Base-by-base conservation (phyloP, 1,140 invertebrate genomes). In the Adelges cooleyi region DNA sequence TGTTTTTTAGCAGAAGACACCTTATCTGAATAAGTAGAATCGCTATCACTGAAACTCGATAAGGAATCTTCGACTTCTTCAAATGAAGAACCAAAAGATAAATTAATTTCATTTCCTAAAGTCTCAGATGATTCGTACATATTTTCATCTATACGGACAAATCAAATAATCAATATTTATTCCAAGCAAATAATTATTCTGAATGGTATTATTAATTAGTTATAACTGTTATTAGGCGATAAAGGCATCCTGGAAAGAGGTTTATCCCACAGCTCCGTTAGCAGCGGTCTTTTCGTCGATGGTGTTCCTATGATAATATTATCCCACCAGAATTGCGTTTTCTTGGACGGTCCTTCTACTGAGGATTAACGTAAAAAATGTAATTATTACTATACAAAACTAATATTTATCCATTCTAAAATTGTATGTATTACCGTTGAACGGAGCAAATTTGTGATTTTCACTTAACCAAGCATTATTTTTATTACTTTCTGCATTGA, bases 61-160 rank as follows among this genome's bases (percentile, higher is more conserved):
- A 62, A 48, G 0, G 56, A 62, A 62, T 62, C 56, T 27, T 62
- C 56, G 6, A 62, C 56, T 33, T 62, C 56, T 62, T 62, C 56
- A 29, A 62, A 62, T 5, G 56, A 62, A 11, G 56, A 62, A 6
- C 56, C 56, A 17, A 62, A 62, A 10, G 56, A 48, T 1, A 18
- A 46, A 33, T 48, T 8, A 0, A 17, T 62, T 33, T 62, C 56
- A 27, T 29, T 46, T 11, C 6, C 11, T 5, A 17, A 17, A 8
- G 11, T 8, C 2, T 62, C 56, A 0, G 25, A 46, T 8, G 42
- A 0, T 48, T 48, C 56, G 17, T 46, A 62, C 1, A 29, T 18
- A 8, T 48, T 62, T 1, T 62, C 27, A 27, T 18, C 53, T 56
- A 23, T 40, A 44, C n/a, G 40, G 5, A 44, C 15, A 44, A 33